Evolutionary conservation across 2,113 vertebrate genomes (phyloP), one percentile per base, ranked within the genome.

Genomic region (Octodon degus): DNA sequence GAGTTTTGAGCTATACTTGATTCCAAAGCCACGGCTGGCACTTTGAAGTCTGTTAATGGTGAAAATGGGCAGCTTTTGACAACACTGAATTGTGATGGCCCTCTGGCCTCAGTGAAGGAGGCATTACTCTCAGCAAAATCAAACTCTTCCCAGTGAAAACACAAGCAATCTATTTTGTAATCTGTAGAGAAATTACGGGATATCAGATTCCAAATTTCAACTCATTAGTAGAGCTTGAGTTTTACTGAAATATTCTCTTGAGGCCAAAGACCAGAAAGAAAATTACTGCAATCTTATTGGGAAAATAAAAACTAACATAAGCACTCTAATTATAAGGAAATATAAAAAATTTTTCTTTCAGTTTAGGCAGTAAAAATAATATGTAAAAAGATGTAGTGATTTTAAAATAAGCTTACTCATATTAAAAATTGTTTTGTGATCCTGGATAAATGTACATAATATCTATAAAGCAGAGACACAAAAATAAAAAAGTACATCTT

Each of bases 171-270:
- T 68, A 32, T 86, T 96, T 95, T 47, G n/a, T 62, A 27, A 91
- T 50, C 27, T n/a, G 43, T 9, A 96, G 16, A 91, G 22, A 79
- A 86, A 68, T 91, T 79, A 60, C 37, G 19, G 76, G 27, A 86
- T 67, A 37, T 13, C 5, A 20, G 68, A 67, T 91, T 97, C n/a
- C 34, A 70, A 76, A 81, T 70, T 82, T 94, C 8, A 81, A 40
- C 67, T 96, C 7, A 37, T 37, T 77, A 77, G 2, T 77, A 65
- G 16, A 67, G 0, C 1, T 37, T 72, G 24, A 91, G 60, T 22
- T 81, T 92, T 30, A 58, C 20, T 79, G 27, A 32, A 79, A 89
- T 67, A 93, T 74, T 95, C 32, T 86, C 24, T 93, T 67, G 76
- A 96, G 63, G 7, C 32, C 47, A 94, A 89, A 84, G 17, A 17